Base-by-base conservation (phyloP, 1,140 invertebrate genomes). In the Eriocheir sinensis region DNA sequence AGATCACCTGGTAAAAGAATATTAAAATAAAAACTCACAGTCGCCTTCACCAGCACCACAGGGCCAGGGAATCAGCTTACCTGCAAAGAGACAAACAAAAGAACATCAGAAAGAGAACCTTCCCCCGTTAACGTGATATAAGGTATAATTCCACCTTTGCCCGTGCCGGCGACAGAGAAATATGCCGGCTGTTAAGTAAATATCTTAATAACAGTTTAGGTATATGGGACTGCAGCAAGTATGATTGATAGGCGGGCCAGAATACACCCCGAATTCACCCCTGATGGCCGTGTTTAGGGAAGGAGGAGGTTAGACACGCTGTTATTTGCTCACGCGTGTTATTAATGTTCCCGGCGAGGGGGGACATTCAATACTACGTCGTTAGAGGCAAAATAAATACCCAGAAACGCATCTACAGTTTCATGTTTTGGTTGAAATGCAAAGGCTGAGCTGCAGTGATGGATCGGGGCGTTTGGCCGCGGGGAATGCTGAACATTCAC, bases 31-130 rank as follows among this genome's bases (percentile, higher is more conserved):
- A 72, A 12, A 72, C 60, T 72, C 27, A 72, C 60, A 72, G 8
- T 2, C 60, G 21, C 27, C 48, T 72, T 72, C 60, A 72, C 60
- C 60, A 72, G 60, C 27, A 72, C 60, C 6, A 21, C 60, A 72
- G 60, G 21, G n/a, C 60, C 60, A n/a, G 60, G 44, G 60, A 1
- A 72, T 72, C 60, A 32, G n/a, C 88, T 89, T 53, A 89, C 88
- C 88, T 89, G 88, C 30, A 89, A 89, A 89, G 41, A 41, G 2
- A 89, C 38, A 89, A 2, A 89, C 15, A 89, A 53, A 89, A 72
- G 60, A 72, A 72, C 60, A 72, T 72, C 27, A 72, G 60, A 21
- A 72, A 72, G 60, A 72, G 60, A 72, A 72, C 60, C 60, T 72
- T 72, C 27, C 21, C 60, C 60, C 60, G 60, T 72, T 72, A 72